These are phyloP conservation scores for Mormyrus proboscirostris DNA, from an alignment of 2,797 vertebrate species.

Conservation along the genomic window DNA sequence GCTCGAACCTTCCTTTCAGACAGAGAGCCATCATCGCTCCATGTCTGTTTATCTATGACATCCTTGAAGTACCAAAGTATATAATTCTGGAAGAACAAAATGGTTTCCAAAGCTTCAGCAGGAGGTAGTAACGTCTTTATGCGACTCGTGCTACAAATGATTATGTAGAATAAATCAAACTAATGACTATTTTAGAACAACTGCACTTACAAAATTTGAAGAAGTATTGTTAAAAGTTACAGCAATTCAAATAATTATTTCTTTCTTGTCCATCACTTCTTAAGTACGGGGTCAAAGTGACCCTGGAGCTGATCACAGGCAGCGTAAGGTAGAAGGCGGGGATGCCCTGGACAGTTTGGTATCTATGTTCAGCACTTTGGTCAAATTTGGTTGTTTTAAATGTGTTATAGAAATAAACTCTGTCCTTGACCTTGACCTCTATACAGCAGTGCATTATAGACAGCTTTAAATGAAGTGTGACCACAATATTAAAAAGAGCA, in stretches of 20 bases:
- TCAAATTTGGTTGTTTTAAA: background rate
- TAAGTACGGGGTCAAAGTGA: background rate
- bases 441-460: background rate
- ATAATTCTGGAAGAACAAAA: constrained; percentile 21
- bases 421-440: background rate
- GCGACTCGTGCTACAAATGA: background rate
- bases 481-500: background rate
- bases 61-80: constrained; percentile 23
- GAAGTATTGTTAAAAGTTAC: background rate
- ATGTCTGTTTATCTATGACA: constrained; percentile 29
- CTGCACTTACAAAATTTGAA: background rate
- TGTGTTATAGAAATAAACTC: background rate
- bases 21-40: constrained; percentile 24
- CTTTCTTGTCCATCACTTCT: background rate
- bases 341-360: background rate
- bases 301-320: background rate
- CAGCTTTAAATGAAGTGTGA: background rate
- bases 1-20: constrained; percentile 21
- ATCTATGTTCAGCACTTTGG: background rate
- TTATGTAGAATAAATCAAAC: background rate
- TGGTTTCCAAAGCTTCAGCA: background rate
- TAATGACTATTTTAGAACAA: background rate
- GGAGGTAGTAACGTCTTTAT: background rate
- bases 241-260: background rate
- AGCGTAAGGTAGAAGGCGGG: background rate